phyloP scores from a whole-genome alignment of 1,140 invertebrate genomes.

The Cydia pomonella region DNA sequence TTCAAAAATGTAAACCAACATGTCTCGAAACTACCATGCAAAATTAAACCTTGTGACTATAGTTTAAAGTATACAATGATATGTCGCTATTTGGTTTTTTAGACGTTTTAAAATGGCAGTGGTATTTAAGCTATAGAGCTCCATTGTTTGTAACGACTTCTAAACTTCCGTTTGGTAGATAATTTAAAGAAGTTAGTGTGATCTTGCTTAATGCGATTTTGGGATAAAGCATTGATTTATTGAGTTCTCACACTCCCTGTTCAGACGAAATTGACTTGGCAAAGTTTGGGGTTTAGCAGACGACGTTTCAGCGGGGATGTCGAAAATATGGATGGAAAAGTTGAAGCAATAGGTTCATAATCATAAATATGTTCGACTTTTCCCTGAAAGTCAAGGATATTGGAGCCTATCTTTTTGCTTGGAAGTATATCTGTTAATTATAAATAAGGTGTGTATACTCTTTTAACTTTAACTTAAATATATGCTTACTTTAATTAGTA shows the following conservation, averaged over 20 bases:
- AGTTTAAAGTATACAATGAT: background rate
- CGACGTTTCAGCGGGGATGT: background rate
- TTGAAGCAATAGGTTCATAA: background rate
- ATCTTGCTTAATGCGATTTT: constrained; percentile 20
- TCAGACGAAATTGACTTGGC: background rate
- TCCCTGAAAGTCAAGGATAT: background rate
- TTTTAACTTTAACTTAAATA: too few relatives aligned
- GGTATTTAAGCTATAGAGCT: constrained; percentile 4
- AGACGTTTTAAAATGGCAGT: background rate
- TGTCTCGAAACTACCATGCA: background rate
- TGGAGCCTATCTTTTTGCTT: background rate
- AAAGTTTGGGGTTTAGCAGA: constrained; percentile 9
- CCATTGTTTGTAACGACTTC: constrained; percentile 28
- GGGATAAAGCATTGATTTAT: constrained; percentile 31
- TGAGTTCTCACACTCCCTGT: constrained; percentile 7
- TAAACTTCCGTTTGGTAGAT: constrained; percentile 3
- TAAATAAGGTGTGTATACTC: too few relatives aligned
- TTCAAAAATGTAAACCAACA: background rate
- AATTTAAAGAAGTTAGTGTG: constrained; percentile 29
- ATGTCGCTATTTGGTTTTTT: background rate
- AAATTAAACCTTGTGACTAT: background rate
- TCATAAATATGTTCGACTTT: background rate
- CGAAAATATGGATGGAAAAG: constrained; percentile 8
- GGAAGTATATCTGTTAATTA: too few relatives aligned
- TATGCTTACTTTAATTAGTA: too few relatives aligned